A percentile compares a stretch with the other conserved stretches of the same genome.
Conservation (phyloP, 2,113 vertebrate genomes). For the Pelobates fuscus region DNA sequence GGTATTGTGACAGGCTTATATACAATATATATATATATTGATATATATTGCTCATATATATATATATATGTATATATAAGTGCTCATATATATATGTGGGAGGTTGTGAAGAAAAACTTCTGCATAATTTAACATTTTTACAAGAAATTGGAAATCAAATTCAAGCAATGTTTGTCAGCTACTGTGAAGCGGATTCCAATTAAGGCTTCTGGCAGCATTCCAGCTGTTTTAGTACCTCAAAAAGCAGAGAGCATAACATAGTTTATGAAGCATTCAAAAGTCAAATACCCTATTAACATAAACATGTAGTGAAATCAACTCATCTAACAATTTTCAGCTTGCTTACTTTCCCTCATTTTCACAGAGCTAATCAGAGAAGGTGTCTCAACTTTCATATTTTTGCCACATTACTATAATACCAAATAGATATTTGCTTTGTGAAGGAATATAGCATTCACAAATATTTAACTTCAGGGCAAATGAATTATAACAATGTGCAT, state of each 20-base stretch:
- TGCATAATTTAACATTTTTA: slow-evolving; percentile 69
- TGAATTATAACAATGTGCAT: slow-evolving; percentile 41
- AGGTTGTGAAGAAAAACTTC: no score
- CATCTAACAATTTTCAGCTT: slow-evolving; percentile 72
- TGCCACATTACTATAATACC: slow-evolving; percentile 59
- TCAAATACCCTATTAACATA: slow-evolving; percentile 84
- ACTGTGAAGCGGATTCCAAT: slow-evolving; percentile 81
- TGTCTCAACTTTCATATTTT: slow-evolving; percentile 57
- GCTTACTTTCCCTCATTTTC: slow-evolving; percentile 66
- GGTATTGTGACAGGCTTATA: no score
- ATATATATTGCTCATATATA: no score
- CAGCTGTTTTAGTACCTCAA: slow-evolving; percentile 79
- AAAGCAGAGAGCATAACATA: slow-evolving; percentile 78
- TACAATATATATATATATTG: no score
- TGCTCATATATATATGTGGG: no score
- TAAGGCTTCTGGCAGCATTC: slow-evolving; percentile 78
- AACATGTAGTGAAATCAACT: slow-evolving; percentile 79
- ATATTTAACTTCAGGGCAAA: slow-evolving; percentile 42
- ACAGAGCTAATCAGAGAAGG: slow-evolving; percentile 65
- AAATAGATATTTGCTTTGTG: slow-evolving; percentile 60
- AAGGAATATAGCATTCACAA: slow-evolving; percentile 43
- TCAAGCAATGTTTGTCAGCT: slow-evolving; percentile 76
- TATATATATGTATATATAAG: no score
- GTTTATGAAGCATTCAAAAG: slow-evolving; percentile 87
- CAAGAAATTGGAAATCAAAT: slow-evolving; percentile 75